Conservation (phyloP, 92 coral and sea anemone genomes). For the Heliopora coerulea region DNA sequence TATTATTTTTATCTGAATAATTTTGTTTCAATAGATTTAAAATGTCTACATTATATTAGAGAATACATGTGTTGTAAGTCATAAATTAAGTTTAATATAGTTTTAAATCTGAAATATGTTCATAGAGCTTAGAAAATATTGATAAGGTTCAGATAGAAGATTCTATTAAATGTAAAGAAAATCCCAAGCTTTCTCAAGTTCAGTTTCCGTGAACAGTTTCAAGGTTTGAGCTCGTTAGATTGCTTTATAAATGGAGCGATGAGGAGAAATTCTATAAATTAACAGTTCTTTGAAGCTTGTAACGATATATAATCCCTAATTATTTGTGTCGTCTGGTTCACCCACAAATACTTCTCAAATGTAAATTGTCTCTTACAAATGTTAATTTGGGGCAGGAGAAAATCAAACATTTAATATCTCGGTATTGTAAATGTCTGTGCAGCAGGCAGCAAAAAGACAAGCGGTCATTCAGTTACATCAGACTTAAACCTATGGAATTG, state of each 20-base stretch:
- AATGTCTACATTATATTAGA: not conserved
- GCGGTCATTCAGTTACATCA: too few relatives aligned
- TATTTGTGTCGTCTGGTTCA: too few relatives aligned
- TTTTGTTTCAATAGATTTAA: not conserved
- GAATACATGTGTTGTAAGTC: not conserved
- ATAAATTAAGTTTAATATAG: not conserved
- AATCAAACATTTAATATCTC: constrained; percentile 12
- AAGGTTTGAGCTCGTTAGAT: too few relatives aligned
- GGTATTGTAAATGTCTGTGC: too few relatives aligned
- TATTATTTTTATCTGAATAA: not conserved
- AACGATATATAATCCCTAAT: constrained; percentile 16
- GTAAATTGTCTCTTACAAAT: too few relatives aligned
- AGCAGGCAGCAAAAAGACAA: too few relatives aligned
- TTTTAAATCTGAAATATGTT: not conserved
- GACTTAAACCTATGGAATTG: not conserved
- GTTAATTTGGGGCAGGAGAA: constrained; percentile 10
- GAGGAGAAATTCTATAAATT: too few relatives aligned
- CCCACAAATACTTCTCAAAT: too few relatives aligned
- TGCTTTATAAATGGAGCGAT: too few relatives aligned
- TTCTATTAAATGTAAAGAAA: constrained; percentile 15
- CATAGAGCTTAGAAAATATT: not conserved
- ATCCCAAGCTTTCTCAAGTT: too few relatives aligned
- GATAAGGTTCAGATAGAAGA: not conserved
- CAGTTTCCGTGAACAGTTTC: too few relatives aligned
- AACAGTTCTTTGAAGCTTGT: too few relatives aligned